phyloP scores from a whole-genome alignment of 2,113 vertebrate genomes.

The Eclectus roratus region DNA sequence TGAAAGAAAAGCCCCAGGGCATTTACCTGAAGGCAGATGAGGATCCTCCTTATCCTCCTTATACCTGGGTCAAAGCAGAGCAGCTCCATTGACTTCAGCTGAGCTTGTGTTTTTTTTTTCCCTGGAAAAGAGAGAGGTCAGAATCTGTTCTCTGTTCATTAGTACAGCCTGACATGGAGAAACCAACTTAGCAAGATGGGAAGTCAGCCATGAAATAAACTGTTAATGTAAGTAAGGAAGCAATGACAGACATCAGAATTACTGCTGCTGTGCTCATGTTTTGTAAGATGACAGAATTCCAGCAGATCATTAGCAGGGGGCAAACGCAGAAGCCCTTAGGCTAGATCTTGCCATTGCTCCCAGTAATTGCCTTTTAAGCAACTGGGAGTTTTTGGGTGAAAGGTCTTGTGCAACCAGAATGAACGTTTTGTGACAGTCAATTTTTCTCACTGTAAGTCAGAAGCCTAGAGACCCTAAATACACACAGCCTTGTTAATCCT shows the following conservation, averaged over 20 bases:
- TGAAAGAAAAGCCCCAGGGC: background rate
- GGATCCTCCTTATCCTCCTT: background rate
- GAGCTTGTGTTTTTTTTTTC: background rate
- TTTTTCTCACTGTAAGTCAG: background rate
- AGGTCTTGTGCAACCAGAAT: conserved; percentile 13
- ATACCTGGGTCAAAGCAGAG: background rate
- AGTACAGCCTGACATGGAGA: background rate
- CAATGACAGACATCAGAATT: background rate
- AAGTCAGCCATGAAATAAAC: conserved; percentile 23
- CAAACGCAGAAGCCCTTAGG: conserved; percentile 4
- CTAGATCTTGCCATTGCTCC: background rate
- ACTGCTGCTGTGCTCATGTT: background rate
- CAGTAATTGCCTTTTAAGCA: conserved; percentile 22
- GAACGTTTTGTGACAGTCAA: background rate
- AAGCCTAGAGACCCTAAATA: background rate
- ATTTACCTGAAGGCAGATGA: background rate
- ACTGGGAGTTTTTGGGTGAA: background rate
- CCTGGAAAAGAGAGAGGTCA: background rate
- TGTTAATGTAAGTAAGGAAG: background rate
- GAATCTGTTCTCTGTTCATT: conserved; percentile 2
- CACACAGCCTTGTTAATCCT: background rate
- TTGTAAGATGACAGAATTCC: background rate
- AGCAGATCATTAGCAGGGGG: conserved; percentile 20
- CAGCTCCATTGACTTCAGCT: background rate
- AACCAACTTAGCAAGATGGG: background rate